phyloP scores from a whole-genome alignment of 2,888 invertebrate genomes.

The Bibio marci region DNA sequence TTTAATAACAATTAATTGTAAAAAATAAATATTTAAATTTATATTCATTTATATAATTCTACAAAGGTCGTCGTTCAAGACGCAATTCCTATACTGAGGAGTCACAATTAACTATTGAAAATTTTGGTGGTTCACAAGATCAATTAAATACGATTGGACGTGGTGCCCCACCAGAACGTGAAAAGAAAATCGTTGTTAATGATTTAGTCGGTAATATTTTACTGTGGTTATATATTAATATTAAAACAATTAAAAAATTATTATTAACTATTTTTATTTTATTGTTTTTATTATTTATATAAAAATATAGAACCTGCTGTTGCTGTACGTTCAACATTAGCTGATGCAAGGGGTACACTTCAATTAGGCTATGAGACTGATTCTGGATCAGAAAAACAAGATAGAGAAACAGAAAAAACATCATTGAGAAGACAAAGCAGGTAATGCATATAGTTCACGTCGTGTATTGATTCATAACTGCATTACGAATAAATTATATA shows the following conservation, averaged over 20 bases:
- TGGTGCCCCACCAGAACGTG: slow-evolving; percentile 43
- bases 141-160: slow-evolving; percentile 69
- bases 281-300: too few species aligned
- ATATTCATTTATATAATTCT: too few species aligned
- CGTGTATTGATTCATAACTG: too few species aligned
- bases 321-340: slow-evolving; percentile 54
- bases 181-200: slow-evolving; percentile 9
- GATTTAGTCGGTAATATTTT: slow-evolving; percentile 15
- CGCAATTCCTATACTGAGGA: slow-evolving; percentile 74
- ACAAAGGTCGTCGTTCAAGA: slow-evolving; percentile 62
- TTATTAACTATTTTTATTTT: too few species aligned
- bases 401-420: slow-evolving; percentile 39
- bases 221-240: neutral
- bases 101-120: slow-evolving; percentile 79
- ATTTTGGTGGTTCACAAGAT: slow-evolving; percentile 85
- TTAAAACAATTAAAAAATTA: neutral
- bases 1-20: too few species aligned
- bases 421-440: slow-evolving; percentile 41
- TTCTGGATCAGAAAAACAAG: slow-evolving; percentile 40
- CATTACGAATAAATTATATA: neutral
- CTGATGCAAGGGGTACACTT: slow-evolving; percentile 55
- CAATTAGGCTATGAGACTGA: slow-evolving; percentile 48
- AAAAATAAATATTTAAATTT: too few species aligned
- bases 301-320: slow-evolving; percentile 41
- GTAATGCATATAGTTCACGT: slow-evolving; percentile 36